Conservation (phyloP, 2,113 vertebrate genomes). For the Phoenicopterus ruber region DNA sequence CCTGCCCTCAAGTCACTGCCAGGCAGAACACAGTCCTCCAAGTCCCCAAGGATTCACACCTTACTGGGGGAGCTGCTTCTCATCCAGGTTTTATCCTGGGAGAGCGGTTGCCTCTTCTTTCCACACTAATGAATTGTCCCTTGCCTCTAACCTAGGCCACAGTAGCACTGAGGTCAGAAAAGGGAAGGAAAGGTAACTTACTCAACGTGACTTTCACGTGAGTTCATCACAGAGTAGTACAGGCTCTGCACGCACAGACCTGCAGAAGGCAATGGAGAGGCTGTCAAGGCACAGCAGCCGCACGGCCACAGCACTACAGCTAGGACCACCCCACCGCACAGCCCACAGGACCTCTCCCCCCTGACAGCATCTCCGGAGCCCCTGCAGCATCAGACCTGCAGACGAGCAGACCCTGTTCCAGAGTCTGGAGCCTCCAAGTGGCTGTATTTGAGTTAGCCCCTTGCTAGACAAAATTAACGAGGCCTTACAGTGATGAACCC, state of each 20-base stretch:
- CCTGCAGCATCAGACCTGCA: background rate
- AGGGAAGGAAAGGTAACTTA: background rate
- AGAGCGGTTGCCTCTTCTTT: background rate
- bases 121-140: background rate
- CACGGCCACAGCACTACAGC: background rate
- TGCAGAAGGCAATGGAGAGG: background rate
- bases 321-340: background rate
- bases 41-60: background rate
- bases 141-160: background rate
- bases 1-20: background rate
- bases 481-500: background rate
- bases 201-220: background rate
- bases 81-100: background rate
- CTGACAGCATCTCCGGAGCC: background rate
- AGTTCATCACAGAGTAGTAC: background rate
- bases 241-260: background rate
- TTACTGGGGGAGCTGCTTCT: background rate
- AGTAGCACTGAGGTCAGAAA: background rate
- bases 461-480: background rate
- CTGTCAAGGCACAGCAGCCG: background rate
- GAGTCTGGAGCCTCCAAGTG: slow-evolving; percentile 13
- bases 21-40: background rate
- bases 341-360: background rate
- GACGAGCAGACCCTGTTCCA: background rate
- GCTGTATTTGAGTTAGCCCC: background rate